Percentiles rank a stretch among this genome's conserved stretches.
Evolutionary conservation across 2,797 vertebrate species (phyloP).

Genomic region (Prionace glauca): DNA sequence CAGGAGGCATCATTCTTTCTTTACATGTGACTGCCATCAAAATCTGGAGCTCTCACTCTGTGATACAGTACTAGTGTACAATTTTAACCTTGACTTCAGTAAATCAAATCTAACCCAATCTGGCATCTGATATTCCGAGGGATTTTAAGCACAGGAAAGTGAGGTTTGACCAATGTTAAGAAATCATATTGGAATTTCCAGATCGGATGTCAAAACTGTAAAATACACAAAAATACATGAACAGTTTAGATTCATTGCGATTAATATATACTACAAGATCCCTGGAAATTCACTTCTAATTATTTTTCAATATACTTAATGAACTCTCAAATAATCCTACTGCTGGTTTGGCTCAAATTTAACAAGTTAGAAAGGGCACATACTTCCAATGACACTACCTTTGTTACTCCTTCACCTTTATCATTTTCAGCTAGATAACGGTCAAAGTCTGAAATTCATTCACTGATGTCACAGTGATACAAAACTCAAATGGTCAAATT

Average conservation of each 20-base stretch:
- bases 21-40: not conserved
- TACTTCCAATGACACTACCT: not conserved
- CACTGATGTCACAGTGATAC: not conserved
- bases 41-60: not conserved
- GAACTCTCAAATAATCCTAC: not conserved
- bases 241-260: not conserved
- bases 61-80: not conserved
- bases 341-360: not conserved
- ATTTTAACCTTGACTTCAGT: not conserved
- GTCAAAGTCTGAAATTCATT: slow-evolving; percentile 4
- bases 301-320: not conserved
- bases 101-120: not conserved
- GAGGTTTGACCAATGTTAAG: not conserved
- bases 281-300: not conserved
- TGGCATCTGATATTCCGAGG: not conserved
- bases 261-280: not conserved
- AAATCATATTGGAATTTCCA: not conserved
- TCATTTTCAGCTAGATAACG: not conserved
- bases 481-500: not conserved
- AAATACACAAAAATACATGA: not conserved
- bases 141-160: not conserved
- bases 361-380: not conserved
- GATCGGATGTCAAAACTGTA: not conserved
- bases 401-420: not conserved
- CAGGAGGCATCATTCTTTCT: not conserved